Percentiles rank a stretch among this genome's conserved stretches.
These are phyloP conservation scores for Cephalopterus ornatus DNA, from an alignment of 2,113 vertebrate species.

Conservation along the genomic window DNA sequence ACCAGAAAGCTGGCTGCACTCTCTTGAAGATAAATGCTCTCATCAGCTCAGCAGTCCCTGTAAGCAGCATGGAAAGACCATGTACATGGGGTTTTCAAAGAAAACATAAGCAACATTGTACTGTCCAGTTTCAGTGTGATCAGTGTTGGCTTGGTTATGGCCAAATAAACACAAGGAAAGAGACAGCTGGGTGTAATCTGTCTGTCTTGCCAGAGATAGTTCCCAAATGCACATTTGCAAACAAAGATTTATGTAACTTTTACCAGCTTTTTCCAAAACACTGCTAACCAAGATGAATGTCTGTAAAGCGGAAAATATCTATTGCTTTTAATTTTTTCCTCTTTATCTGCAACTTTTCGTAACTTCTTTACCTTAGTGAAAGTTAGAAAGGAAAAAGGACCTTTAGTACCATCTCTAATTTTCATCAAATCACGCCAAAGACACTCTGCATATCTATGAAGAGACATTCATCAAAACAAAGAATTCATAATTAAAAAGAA, in stretches of 20 bases:
- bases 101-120: background rate
- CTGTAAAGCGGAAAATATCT: background rate
- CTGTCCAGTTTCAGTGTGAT: background rate
- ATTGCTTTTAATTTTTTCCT: background rate
- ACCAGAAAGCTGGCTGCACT: background rate
- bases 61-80: background rate
- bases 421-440: background rate
- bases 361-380: background rate
- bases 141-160: background rate
- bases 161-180: background rate
- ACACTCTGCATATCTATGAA: background rate
- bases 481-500: background rate
- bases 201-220: background rate
- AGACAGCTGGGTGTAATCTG: background rate
- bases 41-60: background rate
- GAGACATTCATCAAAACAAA: background rate
- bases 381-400: background rate
- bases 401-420: background rate
- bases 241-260: background rate
- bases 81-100: background rate
- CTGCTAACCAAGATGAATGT: background rate
- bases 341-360: background rate
- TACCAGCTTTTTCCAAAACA: background rate
- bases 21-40: background rate
- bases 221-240: background rate